Percentiles rank a stretch among this genome's conserved stretches.
Evolutionary conservation across 2,797 vertebrate genomes (phyloP).

Genomic region (Gobio occitaniae): DNA sequence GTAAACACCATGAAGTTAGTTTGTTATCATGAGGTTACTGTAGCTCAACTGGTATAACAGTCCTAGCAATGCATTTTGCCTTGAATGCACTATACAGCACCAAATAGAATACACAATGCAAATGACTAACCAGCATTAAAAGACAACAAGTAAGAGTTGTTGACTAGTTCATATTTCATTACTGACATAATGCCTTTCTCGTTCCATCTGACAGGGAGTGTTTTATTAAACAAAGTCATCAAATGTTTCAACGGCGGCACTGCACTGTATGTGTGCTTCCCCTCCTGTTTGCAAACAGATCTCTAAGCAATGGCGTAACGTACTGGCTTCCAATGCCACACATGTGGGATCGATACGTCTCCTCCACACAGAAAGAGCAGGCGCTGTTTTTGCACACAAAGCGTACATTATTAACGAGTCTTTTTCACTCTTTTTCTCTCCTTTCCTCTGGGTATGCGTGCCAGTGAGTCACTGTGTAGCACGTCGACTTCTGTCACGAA

Average conservation of each 20-base stretch:
- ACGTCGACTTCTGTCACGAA: conserved; percentile 40
- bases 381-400: conserved; percentile 28
- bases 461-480: conserved; percentile 30
- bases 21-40: background rate
- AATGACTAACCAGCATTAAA: background rate
- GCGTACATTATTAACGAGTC: conserved; percentile 23
- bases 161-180: conserved; percentile 11
- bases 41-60: background rate
- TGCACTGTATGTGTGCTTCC: background rate
- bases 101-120: background rate
- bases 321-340: conserved; percentile 31
- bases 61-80: background rate
- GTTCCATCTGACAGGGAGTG: background rate
- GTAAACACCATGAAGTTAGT: background rate
- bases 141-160: background rate
- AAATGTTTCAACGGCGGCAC: background rate
- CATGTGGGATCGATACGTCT: conserved; percentile 59
- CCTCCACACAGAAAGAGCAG: conserved; percentile 6
- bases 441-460: background rate
- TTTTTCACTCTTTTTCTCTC: conserved; percentile 23
- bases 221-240: conserved; percentile 3
- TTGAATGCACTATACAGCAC: background rate
- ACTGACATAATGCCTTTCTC: background rate
- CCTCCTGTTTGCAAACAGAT: conserved; percentile 38
- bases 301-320: conserved; percentile 46